Percentiles rank a stretch among this genome's conserved stretches.
phyloP scores from a whole-genome alignment of 2,888 invertebrate genomes.

The Amblyjoppa fuscipennis region DNA sequence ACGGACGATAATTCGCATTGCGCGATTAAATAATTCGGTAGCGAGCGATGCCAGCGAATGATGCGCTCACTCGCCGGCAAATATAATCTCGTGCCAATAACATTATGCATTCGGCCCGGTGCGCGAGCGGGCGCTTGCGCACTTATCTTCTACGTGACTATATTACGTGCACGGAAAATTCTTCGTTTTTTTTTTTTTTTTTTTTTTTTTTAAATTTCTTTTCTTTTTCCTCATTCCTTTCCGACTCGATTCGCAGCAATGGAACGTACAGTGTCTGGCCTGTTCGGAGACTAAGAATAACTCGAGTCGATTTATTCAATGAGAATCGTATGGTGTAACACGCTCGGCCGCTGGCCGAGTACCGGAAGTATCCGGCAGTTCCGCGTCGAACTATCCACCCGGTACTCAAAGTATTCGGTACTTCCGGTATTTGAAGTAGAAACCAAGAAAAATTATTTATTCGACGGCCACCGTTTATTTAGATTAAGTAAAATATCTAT shows the following conservation, averaged over 20 bases:
- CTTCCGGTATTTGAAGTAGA: not conserved
- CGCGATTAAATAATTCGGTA: not conserved
- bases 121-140: not conserved
- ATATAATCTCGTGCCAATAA: conserved; percentile 40
- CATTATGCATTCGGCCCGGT: conserved; percentile 23
- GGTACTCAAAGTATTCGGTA: not conserved
- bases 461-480: too few relatives aligned
- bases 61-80: not conserved
- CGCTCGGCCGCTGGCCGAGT: not conserved
- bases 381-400: not conserved
- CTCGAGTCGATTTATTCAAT: not conserved
- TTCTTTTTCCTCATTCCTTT: not conserved
- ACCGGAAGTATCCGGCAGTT: not conserved
- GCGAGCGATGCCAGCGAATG: not conserved
- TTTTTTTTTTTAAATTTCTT: not conserved
- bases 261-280: not conserved
- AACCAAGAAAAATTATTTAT: too few relatives aligned
- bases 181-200: not conserved
- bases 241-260: not conserved
- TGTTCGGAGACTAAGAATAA: not conserved
- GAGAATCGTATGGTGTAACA: not conserved
- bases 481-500: too few relatives aligned
- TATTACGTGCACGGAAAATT: conserved; percentile 21
- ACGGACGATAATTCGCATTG: conserved; percentile 9
- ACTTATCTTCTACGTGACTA: conserved; percentile 23